A percentile compares a stretch with the other conserved stretches of the same genome.
These are phyloP conservation scores for Brachirus orientalis DNA, from an alignment of 2,113 vertebrate species.

Conservation along the genomic window DNA sequence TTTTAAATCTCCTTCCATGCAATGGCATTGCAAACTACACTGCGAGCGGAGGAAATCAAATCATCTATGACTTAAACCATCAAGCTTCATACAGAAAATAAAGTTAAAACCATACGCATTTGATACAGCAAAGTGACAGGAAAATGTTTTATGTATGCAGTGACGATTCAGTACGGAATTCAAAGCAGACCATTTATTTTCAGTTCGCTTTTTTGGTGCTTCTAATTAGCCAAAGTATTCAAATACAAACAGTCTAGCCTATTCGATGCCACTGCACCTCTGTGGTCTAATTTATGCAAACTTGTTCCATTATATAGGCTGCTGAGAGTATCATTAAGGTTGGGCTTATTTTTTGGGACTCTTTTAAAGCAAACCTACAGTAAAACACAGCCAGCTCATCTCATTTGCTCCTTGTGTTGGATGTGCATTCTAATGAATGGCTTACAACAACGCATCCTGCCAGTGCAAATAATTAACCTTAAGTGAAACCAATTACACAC, in stretches of 20 bases:
- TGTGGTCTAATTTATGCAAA: conserved; percentile 84
- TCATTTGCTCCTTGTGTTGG: conserved; percentile 83
- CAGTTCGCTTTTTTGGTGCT: conserved; percentile 58
- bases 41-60: conserved; percentile 55
- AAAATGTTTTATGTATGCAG: conserved; percentile 67
- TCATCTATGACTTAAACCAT: conserved; percentile 69
- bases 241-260: conserved; percentile 73
- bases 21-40: conserved; percentile 59
- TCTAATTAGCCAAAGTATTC: conserved; percentile 78
- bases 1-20: conserved; percentile 75
- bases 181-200: conserved; percentile 56
- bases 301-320: conserved; percentile 83
- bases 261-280: conserved; percentile 72
- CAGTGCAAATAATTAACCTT: conserved; percentile 86
- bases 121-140: conserved; percentile 50
- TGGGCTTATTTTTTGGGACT: conserved; percentile 67
- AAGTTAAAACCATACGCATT: conserved; percentile 58
- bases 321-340: conserved; percentile 81
- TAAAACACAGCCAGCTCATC: conserved; percentile 73
- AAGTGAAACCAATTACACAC: conserved; percentile 85
- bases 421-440: conserved; percentile 83
- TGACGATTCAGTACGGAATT: conserved; percentile 46
- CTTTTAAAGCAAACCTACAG: conserved; percentile 70
- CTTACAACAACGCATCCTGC: conserved; percentile 84
- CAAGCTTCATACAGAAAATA: conserved; percentile 61